Conservation (phyloP, 2,113 vertebrate species). For the Glareola pratincola region DNA sequence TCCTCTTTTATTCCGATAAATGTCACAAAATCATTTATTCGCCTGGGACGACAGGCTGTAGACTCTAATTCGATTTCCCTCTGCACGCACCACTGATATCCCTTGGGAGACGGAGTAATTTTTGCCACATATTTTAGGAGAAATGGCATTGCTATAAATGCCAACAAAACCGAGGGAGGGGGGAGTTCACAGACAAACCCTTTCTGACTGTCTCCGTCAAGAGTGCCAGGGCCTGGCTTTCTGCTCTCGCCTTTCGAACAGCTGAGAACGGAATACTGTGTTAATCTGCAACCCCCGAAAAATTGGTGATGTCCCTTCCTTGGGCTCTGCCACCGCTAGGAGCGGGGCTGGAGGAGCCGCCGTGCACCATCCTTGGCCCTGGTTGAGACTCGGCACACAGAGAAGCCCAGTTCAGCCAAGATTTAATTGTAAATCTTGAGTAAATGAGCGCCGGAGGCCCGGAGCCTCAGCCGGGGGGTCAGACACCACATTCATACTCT, state of each 20-base stretch:
- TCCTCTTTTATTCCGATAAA: slow-evolving; percentile 10
- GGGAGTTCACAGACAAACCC: neutral
- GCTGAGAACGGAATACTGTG: neutral
- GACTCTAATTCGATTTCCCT: neutral
- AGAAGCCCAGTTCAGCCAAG: neutral
- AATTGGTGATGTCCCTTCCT: neutral
- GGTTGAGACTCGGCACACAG: neutral
- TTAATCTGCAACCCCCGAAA: neutral
- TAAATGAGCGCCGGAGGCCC: neutral
- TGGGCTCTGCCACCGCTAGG: neutral
- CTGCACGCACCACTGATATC: neutral
- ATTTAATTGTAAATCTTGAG: neutral
- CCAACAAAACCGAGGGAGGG: neutral
- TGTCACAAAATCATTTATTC: slow-evolving; percentile 33
- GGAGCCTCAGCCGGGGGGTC: too few relatives aligned
- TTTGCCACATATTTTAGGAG: slow-evolving; percentile 8
- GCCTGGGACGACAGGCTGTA: neutral
- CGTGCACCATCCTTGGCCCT: neutral
- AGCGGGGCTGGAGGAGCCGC: neutral
- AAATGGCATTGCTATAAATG: neutral
- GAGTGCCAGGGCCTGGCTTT: neutral
- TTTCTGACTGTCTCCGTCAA: neutral
- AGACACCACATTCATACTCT: too few relatives aligned
- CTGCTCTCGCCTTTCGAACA: neutral
- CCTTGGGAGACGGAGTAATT: neutral